phyloP scores from a whole-genome alignment of 1,140 invertebrate genomes.

The Magallana gigas region DNA sequence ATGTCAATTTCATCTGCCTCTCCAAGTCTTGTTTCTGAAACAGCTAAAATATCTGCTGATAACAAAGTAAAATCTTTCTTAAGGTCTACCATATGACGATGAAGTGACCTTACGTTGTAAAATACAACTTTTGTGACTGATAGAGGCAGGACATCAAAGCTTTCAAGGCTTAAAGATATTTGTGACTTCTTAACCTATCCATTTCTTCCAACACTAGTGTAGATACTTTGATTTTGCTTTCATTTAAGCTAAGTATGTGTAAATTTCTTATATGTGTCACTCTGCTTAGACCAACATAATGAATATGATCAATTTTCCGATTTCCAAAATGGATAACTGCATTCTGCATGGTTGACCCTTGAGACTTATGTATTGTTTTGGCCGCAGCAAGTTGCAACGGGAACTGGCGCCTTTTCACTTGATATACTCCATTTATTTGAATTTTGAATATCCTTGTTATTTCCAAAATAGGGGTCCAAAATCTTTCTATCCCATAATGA shows the following conservation, averaged over 20 bases:
- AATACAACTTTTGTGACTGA: background rate
- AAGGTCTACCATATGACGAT: slow-evolving; percentile 23
- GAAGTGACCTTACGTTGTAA: slow-evolving; percentile 37
- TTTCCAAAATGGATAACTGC: slow-evolving; percentile 41
- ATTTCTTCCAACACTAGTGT: slow-evolving; percentile 34
- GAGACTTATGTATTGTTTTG: slow-evolving; percentile 49
- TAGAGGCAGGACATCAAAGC: background rate
- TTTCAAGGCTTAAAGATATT: slow-evolving; percentile 19
- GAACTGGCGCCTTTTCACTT: slow-evolving; percentile 39
- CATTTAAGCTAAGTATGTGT: slow-evolving; percentile 49
- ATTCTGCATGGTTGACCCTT: slow-evolving; percentile 44
- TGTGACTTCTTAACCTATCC: slow-evolving; percentile 30
- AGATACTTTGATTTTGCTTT: slow-evolving; percentile 44
- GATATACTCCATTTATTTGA: background rate
- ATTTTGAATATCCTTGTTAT: slow-evolving; percentile 23
- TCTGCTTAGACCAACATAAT: slow-evolving; percentile 51
- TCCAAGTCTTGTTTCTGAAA: slow-evolving; percentile 8
- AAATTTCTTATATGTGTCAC: slow-evolving; percentile 6
- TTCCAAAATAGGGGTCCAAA: slow-evolving; percentile 36
- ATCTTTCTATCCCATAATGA: slow-evolving; percentile 6
- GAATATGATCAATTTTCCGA: slow-evolving; percentile 44
- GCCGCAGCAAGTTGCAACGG: slow-evolving; percentile 28
- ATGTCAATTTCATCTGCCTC: slow-evolving; percentile 9
- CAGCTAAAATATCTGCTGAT: slow-evolving; percentile 21
- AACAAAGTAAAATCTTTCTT: background rate